Conservation (phyloP, 2,113 vertebrate species). For the Hemicordylus capensis region DNA sequence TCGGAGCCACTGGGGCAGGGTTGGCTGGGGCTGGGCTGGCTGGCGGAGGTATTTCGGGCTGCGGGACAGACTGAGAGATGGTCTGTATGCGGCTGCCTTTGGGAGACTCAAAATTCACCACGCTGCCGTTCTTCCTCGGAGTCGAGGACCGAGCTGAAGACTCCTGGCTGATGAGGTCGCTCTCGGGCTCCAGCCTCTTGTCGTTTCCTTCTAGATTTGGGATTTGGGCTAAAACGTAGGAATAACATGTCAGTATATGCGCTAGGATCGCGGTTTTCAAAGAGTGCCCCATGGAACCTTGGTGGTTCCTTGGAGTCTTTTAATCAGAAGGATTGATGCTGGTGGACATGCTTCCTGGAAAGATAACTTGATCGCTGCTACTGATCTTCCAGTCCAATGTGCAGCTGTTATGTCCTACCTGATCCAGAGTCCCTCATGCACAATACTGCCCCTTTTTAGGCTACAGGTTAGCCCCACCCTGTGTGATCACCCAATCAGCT, state of each 20-base stretch:
- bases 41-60: conserved; percentile 64
- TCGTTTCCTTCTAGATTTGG: conserved; percentile 81
- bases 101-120: conserved; percentile 80
- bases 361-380: too few relatives aligned
- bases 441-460: too few relatives aligned
- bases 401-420: too few relatives aligned
- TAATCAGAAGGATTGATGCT: background rate
- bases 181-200: conserved; percentile 79
- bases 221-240: conserved; percentile 77
- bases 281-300: background rate
- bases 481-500: too few relatives aligned
- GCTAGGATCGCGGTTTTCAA: background rate
- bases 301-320: background rate
- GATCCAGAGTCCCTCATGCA: too few relatives aligned
- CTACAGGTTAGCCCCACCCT: too few relatives aligned
- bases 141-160: conserved; percentile 74
- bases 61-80: conserved; percentile 78
- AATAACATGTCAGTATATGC: background rate
- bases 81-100: conserved; percentile 81
- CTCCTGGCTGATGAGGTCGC: conserved; percentile 79
- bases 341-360: background rate
- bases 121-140: conserved; percentile 79
- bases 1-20: background rate
- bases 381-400: too few relatives aligned
- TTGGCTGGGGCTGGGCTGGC: conserved; percentile 50